Base-by-base conservation (phyloP, 2,113 vertebrate genomes). In the Tonatia bakeri region DNA sequence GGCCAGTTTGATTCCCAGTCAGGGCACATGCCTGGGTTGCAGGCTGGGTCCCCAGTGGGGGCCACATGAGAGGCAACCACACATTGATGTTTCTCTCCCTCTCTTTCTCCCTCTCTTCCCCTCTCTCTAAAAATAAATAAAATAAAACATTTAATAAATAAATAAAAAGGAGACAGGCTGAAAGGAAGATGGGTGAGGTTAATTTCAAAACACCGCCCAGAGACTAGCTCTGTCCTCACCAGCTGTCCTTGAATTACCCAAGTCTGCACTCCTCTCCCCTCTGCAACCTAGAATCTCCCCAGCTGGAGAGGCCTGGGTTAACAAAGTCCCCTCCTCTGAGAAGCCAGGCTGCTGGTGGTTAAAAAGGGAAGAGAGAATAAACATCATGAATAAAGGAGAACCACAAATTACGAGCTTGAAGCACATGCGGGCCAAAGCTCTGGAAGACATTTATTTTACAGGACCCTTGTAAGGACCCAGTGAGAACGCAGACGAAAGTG, bases 311-410 rank as follows among this genome's bases (percentile, higher is more conserved):
- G 1, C 65, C 59, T 64, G 52, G n/a, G 38, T 72, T 61, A 82
- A 69, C 52, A 70, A 87, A 81, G 76, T n/a, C 10, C 38, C 3
- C 24, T 50, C 64, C 94, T 94, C 93, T 28, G 61, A 87, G 93
- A 56, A 91, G 56, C 85, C 88, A 76, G 38, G n/a, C 67, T 86
- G 59, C 36, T 65, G 56, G 73, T 69, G 59, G 94, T 93, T 81
- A 19, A 64, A 61, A 92, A 73, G 38, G 73, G 50, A 52, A 13
- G 76, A 5, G 45, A 94, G 76, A 88, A 87, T 26, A 75, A 87
- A 87, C 75, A 40, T 19, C 59, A 79, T 0, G 87, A 81, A 50
- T 88, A 85, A 91, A 92, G 75, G 72, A 76, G 94, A 97, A 84
- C 72, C 81, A 92, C 45, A 87, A 59, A 76, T 0, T 28, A 43